A percentile compares a stretch with the other conserved stretches of the same genome.
Conservation (phyloP, 2,113 vertebrate genomes). For the Egretta garzetta region DNA sequence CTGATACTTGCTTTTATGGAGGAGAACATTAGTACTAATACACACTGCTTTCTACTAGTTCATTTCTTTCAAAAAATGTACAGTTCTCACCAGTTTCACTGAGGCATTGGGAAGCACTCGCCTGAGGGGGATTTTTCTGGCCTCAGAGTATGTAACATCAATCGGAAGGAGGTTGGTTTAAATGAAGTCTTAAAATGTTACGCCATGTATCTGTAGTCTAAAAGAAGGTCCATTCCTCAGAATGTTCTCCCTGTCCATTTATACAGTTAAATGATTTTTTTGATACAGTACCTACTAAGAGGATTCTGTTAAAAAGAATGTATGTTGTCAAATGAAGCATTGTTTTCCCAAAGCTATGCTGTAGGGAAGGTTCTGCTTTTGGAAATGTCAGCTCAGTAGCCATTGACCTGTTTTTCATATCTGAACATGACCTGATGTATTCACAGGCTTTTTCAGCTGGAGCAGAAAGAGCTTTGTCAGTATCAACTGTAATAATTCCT, state of each 20-base stretch:
- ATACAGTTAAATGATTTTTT: background rate
- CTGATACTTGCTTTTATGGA: background rate
- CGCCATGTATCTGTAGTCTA: background rate
- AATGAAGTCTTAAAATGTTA: background rate
- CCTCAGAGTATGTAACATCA: background rate
- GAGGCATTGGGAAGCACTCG: background rate
- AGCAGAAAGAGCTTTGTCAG: background rate
- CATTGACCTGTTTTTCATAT: background rate
- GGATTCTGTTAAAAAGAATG: background rate
- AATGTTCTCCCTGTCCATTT: background rate
- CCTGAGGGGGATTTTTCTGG: background rate
- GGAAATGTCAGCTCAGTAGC: background rate
- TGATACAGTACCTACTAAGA: background rate
- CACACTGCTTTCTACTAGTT: background rate
- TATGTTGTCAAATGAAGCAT: background rate
- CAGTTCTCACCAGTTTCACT: background rate
- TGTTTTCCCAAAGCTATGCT: background rate
- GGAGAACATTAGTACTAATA: background rate
- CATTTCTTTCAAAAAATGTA: background rate
- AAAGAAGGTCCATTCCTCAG: background rate
- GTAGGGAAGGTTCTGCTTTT: background rate
- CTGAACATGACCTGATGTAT: background rate
- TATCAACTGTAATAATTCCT: background rate
- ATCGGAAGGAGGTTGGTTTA: background rate
- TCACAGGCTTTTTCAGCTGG: background rate